These are phyloP conservation scores for Cercopithecus neglectus DNA, from an alignment of 2,797 vertebrate genomes.

Conservation along the genomic window DNA sequence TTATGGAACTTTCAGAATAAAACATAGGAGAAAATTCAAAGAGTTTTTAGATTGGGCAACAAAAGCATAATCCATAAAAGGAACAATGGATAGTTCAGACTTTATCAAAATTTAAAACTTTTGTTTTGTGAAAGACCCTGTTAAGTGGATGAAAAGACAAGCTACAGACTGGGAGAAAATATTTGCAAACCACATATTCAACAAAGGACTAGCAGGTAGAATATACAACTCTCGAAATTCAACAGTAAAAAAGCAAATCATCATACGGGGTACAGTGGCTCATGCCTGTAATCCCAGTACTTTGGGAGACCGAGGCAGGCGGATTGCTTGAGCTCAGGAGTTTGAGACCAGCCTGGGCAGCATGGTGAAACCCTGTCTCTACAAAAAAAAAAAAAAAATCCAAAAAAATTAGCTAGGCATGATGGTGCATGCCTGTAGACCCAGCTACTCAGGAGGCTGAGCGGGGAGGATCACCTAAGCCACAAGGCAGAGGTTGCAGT, in stretches of 20 bases:
- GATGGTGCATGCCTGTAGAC: background rate
- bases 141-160: background rate
- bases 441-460: background rate
- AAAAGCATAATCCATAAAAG: background rate
- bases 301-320: background rate
- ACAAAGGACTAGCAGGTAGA: background rate
- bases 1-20: background rate
- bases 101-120: background rate
- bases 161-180: background rate
- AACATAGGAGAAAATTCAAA: background rate
- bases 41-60: background rate
- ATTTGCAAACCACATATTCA: background rate
- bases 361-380: background rate
- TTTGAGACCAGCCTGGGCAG: background rate
- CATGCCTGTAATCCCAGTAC: background rate
- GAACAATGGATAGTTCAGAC: background rate
- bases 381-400: background rate
- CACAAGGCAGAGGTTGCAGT: background rate
- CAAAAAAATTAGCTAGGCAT: background rate
- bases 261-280: background rate
- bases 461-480: background rate
- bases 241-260: background rate
- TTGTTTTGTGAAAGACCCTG: background rate
- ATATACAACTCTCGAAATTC: slow-evolving; percentile 8
- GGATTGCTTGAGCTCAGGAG: background rate